A percentile compares a stretch with the other conserved stretches of the same genome.
Conservation (phyloP, 2,797 vertebrate species). For the Anomalospiza imberbis region DNA sequence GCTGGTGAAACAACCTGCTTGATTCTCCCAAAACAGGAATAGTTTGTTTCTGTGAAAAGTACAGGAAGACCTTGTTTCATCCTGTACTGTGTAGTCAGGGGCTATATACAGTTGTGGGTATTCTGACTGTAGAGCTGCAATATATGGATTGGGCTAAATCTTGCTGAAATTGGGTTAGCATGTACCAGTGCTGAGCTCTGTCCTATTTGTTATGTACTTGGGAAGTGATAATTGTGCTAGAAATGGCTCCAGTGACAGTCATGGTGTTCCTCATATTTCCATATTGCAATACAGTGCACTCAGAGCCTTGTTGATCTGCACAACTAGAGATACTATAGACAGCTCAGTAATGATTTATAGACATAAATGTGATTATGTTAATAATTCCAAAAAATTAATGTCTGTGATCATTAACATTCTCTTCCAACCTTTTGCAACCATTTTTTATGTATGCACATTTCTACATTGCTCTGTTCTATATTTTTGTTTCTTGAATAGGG, state of each 20-base stretch:
- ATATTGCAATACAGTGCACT: neutral
- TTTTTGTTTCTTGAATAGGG: neutral
- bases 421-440: neutral
- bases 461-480: neutral
- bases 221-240: neutral
- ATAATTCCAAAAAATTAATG: neutral
- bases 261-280: neutral
- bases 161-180: neutral
- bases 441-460: neutral
- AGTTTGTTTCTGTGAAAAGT: neutral
- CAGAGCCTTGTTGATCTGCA: neutral
- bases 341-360: neutral
- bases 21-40: neutral
- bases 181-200: neutral
- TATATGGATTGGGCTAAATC: neutral
- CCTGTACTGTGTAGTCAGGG: neutral
- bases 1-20: neutral
- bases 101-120: neutral
- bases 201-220: neutral
- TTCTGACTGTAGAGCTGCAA: neutral
- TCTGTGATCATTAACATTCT: neutral
- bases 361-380: neutral
- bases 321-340: neutral
- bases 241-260: neutral
- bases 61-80: neutral